A percentile compares a stretch with the other conserved stretches of the same genome.
These are phyloP conservation scores for Strigops habroptila DNA, from an alignment of 2,113 vertebrate species.

Conservation along the genomic window DNA sequence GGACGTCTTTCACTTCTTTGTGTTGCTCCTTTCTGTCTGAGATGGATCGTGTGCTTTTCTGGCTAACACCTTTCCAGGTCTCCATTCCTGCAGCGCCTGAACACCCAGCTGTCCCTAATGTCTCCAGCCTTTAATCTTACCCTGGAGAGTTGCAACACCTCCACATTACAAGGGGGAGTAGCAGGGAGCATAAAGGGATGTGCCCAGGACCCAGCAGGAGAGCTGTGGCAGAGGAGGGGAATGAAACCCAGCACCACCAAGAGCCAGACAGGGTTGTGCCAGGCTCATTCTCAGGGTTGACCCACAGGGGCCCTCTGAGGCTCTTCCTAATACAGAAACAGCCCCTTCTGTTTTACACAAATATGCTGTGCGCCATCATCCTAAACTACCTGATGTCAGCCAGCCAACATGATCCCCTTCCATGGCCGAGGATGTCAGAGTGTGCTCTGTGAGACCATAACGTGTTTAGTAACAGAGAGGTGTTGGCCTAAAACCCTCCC, in stretches of 20 bases:
- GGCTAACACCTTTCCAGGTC: background rate
- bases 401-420: background rate
- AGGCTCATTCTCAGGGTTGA: background rate
- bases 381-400: background rate
- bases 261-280: background rate
- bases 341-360: background rate
- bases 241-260: background rate
- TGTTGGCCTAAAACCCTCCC: background rate
- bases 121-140: background rate
- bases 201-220: background rate
- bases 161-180: no score
- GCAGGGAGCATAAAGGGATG: background rate
- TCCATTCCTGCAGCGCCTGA: background rate
- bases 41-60: rapidly evolving
- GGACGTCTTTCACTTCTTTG: background rate
- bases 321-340: background rate
- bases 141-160: background rate
- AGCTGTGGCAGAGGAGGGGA: background rate
- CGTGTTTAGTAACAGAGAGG: background rate
- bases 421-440: background rate
- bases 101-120: background rate
- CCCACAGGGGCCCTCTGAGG: background rate
- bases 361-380: background rate
- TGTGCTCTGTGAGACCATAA: background rate
- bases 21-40: background rate